Conservation (phyloP, 2,113 vertebrate genomes). For the Empidonax traillii region DNA sequence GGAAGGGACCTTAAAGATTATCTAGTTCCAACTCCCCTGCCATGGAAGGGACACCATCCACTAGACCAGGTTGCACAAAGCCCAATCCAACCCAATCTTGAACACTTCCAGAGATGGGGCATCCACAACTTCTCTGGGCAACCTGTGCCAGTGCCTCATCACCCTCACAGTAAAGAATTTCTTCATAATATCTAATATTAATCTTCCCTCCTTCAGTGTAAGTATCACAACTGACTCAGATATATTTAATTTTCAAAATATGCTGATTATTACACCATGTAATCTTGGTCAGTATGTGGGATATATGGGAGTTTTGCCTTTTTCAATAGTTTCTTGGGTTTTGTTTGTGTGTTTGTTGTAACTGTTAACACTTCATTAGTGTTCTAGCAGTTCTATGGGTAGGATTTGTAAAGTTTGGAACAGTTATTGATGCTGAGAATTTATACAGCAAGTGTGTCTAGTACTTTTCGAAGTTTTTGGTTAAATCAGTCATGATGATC, state of each 20-base stretch:
- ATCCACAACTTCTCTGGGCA: neutral
- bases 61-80: neutral
- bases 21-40: neutral
- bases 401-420: neutral
- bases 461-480: neutral
- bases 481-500: neutral
- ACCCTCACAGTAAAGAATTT: neutral
- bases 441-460: neutral
- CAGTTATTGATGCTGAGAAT: neutral
- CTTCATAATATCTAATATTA: neutral
- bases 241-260: neutral
- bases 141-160: neutral
- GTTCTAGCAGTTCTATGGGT: neutral
- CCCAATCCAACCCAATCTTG: neutral
- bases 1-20: neutral
- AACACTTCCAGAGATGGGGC: neutral
- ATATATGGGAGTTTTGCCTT: fast-evolving
- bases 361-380: neutral
- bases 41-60: too few relatives aligned
- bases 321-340: neutral
- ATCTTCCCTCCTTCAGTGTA: neutral
- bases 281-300: neutral
- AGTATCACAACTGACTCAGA: neutral
- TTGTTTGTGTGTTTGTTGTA: neutral
- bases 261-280: neutral